A percentile compares a stretch with the other conserved stretches of the same genome.
phyloP scores from a whole-genome alignment of 2,113 vertebrate genomes.

The Colossoma macropomum region DNA sequence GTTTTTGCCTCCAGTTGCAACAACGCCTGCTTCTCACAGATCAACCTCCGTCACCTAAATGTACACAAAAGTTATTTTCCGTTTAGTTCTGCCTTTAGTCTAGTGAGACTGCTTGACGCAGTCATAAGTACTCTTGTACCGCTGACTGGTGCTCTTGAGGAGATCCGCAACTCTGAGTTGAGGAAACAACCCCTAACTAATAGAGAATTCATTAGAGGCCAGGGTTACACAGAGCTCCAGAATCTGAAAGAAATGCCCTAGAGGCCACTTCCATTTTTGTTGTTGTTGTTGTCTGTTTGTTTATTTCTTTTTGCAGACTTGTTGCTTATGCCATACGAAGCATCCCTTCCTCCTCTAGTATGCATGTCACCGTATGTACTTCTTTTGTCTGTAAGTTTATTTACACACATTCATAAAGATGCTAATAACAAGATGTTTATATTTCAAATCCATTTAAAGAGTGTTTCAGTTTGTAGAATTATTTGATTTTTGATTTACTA shows the following conservation, averaged over 20 bases:
- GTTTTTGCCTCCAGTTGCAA: background rate
- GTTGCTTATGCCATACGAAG: background rate
- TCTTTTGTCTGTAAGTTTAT: constrained; percentile 7
- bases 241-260: constrained; percentile 18
- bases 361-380: background rate
- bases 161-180: background rate
- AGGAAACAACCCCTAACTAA: background rate
- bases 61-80: background rate
- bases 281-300: constrained; percentile 26
- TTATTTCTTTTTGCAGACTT: constrained; percentile 14
- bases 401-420: constrained; percentile 15
- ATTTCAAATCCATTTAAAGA: background rate
- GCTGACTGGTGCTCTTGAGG: background rate
- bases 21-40: background rate
- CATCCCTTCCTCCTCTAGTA: background rate
- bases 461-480: too few species aligned
- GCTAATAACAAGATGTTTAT: constrained; percentile 4
- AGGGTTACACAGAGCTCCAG: background rate
- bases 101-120: background rate
- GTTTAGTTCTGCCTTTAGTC: background rate
- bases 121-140: background rate
- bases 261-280: constrained; percentile 10
- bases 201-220: constrained; percentile 16
- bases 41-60: background rate
- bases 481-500: too few species aligned